Percentiles rank a stretch among this genome's conserved stretches.
Conservation (phyloP, 2,888 invertebrate species). For the Lomographa bimaculata region DNA sequence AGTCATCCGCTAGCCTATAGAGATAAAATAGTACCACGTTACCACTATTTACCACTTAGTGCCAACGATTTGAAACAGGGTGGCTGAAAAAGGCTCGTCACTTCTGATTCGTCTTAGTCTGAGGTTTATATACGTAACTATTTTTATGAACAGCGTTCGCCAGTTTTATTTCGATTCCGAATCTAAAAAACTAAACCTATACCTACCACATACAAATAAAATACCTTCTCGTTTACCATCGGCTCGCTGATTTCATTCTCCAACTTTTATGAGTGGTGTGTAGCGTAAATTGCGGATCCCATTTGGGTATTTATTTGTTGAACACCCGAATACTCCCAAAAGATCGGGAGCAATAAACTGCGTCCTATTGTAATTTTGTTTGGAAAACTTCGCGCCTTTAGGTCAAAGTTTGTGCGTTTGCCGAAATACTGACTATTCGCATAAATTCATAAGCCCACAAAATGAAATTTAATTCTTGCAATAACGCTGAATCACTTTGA, state of each 20-base stretch:
- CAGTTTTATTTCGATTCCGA: too few relatives aligned
- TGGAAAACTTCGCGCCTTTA: constrained; percentile 58
- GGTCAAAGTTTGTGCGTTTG: constrained; percentile 63
- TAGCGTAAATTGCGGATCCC: constrained; percentile 19
- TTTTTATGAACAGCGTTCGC: too few relatives aligned
- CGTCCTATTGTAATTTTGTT: constrained; percentile 69
- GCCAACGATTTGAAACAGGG: too few relatives aligned
- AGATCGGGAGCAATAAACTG: constrained; percentile 53
- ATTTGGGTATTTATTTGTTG: constrained; percentile 25
- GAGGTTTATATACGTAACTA: too few relatives aligned
- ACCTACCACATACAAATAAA: too few relatives aligned
- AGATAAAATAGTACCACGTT: too few relatives aligned
- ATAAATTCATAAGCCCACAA: constrained; percentile 63
- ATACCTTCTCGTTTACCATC: too few relatives aligned
- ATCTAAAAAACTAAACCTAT: too few relatives aligned
- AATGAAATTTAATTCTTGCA: constrained; percentile 62
- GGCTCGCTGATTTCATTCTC: constrained; percentile 9
- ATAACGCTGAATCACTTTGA: constrained; percentile 42
- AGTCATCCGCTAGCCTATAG: too few relatives aligned
- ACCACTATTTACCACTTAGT: too few relatives aligned
- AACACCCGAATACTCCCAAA: constrained; percentile 24
- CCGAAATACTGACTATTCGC: constrained; percentile 57
- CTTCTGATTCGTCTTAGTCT: too few relatives aligned
- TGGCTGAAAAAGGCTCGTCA: too few relatives aligned
- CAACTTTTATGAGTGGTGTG: constrained; percentile 11